These are phyloP conservation scores for Meiosimyza decipiens DNA, from an alignment of 2,888 invertebrate species.

Conservation along the genomic window DNA sequence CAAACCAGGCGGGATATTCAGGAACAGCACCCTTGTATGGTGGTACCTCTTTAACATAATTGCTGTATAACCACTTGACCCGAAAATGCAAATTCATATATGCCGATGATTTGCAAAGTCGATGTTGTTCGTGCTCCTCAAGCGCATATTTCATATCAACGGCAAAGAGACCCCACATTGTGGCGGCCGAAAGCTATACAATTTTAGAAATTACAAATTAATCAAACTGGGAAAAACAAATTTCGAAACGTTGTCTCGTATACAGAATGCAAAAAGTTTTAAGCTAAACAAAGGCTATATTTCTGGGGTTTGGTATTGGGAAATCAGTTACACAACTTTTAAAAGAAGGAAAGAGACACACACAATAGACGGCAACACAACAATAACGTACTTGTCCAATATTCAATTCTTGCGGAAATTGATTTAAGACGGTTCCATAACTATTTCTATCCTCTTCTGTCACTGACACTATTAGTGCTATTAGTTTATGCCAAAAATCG, in stretches of 20 bases:
- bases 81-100: constrained; percentile 99
- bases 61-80: constrained; percentile 97
- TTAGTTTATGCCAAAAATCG: constrained; percentile 98
- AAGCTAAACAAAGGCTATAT: no score
- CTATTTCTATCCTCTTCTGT: constrained; percentile 99
- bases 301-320: no score
- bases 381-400: constrained; percentile 83
- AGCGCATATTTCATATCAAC: constrained; percentile 97
- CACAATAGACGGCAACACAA: background rate
- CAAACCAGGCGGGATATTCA: constrained; percentile 99
- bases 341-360: background rate
- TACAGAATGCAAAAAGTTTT: no score
- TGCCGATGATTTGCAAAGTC: constrained; percentile 96
- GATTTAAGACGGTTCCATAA: constrained; percentile 97
- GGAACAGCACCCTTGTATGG: constrained; percentile 97
- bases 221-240: no score
- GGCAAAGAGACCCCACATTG: constrained; percentile 97
- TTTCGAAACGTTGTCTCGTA: no score
- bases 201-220: background rate
- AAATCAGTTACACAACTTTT: no score
- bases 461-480: constrained; percentile 96
- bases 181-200: constrained; percentile 90
- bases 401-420: constrained; percentile 98
- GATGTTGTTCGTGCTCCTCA: constrained; percentile 96
- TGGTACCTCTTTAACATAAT: constrained; percentile 97